Evolutionary conservation across 2,888 invertebrate species (phyloP).

Genomic region (Cataglyphis altisquamis): DNA sequence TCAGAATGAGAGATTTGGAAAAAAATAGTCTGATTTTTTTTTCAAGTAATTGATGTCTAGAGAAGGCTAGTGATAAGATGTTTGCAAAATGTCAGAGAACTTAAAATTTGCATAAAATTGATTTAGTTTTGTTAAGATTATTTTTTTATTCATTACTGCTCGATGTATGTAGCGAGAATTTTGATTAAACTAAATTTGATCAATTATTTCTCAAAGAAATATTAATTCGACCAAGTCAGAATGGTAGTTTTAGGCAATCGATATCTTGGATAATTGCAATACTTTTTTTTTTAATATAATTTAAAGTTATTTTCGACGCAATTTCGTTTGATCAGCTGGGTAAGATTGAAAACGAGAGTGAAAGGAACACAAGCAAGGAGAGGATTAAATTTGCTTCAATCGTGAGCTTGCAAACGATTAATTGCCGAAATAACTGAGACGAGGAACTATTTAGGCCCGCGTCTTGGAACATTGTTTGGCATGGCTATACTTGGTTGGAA

Average conservation of each 20-base stretch:
- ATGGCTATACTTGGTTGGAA: conserved; percentile 71
- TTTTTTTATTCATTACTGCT: neutral
- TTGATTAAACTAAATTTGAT: conserved; percentile 1
- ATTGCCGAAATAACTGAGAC: conserved; percentile 83
- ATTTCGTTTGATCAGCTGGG: neutral
- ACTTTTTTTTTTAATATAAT: neutral
- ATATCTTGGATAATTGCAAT: neutral
- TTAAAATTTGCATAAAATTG: neutral
- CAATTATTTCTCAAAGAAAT: neutral
- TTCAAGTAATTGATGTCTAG: neutral
- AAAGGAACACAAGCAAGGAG: neutral
- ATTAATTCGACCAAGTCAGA: neutral
- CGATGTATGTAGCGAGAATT: neutral
- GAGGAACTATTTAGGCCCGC: conserved; percentile 83
- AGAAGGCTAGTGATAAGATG: neutral
- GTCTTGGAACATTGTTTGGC: conserved; percentile 78
- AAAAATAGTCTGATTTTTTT: neutral
- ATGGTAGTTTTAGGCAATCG: neutral
- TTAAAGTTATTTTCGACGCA: neutral
- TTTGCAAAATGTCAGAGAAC: neutral
- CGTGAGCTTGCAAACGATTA: conserved; percentile 75
- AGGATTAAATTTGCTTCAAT: conserved; percentile 4
- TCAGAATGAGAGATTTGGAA: conserved; percentile 1
- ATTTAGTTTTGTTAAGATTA: neutral
- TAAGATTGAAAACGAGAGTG: conserved; percentile 6